Evolutionary conservation across 2,797 vertebrate species (phyloP).

Genomic region (Acridotheres tristis): DNA sequence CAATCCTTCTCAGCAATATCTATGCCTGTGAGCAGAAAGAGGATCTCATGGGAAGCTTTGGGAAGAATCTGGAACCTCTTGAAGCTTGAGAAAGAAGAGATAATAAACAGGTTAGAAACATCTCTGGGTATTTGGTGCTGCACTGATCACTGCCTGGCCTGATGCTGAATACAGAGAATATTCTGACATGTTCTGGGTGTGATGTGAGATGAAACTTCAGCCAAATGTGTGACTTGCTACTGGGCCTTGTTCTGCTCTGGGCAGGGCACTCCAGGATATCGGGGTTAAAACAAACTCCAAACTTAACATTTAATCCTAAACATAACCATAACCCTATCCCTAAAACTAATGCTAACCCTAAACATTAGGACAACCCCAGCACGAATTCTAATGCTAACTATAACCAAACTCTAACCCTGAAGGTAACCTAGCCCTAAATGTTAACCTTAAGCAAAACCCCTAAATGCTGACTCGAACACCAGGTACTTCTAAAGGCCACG

Average conservation of each 20-base stretch:
- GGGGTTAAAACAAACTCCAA: not conserved
- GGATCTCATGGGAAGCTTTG: not conserved
- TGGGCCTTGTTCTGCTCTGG: accelerated
- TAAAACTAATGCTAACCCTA: not conserved
- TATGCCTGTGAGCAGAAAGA: not conserved
- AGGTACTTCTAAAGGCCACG: too few relatives aligned
- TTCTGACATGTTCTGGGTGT: too few relatives aligned
- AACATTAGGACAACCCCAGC: not conserved
- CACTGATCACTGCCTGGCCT: not conserved
- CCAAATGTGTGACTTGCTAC: not conserved
- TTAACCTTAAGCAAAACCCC: not conserved
- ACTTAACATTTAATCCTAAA: not conserved
- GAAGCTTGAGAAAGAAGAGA: not conserved
- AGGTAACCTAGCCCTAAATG: not conserved
- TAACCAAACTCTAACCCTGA: not conserved
- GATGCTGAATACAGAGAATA: accelerated
- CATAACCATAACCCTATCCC: not conserved
- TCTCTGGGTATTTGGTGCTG: not conserved
- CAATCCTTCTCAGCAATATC: not conserved
- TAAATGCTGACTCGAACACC: not conserved
- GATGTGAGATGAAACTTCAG: not conserved
- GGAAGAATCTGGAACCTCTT: not conserved
- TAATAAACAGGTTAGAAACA: not conserved
- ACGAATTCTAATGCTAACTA: accelerated
- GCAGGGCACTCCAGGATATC: not conserved